These are phyloP conservation scores for Turdus rufiventris DNA, from an alignment of 2,113 vertebrate species.

Conservation along the genomic window DNA sequence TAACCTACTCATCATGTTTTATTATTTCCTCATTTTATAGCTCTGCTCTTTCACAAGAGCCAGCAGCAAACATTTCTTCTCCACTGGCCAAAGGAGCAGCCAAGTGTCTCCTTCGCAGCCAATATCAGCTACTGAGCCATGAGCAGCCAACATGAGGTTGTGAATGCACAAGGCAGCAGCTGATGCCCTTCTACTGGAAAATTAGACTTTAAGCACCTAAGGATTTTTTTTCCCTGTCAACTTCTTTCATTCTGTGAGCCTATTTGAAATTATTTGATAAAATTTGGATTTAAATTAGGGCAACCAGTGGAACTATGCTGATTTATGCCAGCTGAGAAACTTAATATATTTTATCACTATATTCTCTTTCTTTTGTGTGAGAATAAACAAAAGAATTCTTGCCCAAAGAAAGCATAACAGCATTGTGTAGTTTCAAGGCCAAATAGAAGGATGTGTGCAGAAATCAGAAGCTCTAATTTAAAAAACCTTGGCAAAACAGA, in stretches of 20 bases:
- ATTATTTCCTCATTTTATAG: slow-evolving; percentile 44
- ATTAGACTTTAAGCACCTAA: slow-evolving; percentile 23
- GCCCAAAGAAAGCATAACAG: background rate
- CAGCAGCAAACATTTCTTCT: slow-evolving; percentile 3
- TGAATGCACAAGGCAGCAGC: slow-evolving; percentile 35
- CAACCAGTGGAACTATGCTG: background rate
- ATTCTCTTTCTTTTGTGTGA: background rate
- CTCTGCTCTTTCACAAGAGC: slow-evolving; percentile 6
- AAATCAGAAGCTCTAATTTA: background rate
- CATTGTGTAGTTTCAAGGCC: background rate
- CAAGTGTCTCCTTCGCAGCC: slow-evolving; percentile 37
- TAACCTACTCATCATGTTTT: slow-evolving; percentile 41
- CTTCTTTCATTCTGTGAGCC: background rate
- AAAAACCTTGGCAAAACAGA: background rate
- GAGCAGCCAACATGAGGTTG: background rate
- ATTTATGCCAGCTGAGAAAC: slow-evolving; percentile 31
- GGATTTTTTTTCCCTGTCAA: background rate
- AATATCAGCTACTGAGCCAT: slow-evolving; percentile 25
- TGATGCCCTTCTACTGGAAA: slow-evolving; percentile 54
- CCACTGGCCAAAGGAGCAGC: slow-evolving; percentile 28
- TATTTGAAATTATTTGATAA: background rate
- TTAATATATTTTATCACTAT: background rate
- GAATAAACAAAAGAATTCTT: background rate
- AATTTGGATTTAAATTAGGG: slow-evolving; percentile 3
- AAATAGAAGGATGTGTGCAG: background rate